Evolutionary conservation across 2,888 invertebrate species (phyloP), one percentile per base, ranked within the genome.

Genomic region (Drosophila bunnanda): DNA sequence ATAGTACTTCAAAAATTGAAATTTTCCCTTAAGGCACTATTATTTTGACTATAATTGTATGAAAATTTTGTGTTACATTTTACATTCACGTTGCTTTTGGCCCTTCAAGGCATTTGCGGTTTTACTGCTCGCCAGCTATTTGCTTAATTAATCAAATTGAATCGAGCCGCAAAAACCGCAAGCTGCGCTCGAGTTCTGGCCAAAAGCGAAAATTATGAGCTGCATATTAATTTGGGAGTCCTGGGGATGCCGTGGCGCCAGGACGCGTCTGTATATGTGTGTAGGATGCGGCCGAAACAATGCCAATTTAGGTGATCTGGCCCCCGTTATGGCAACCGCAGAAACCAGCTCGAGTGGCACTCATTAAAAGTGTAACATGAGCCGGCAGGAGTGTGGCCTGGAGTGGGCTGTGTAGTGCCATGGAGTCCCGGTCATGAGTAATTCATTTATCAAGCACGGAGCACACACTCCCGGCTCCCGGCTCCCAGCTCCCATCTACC

Each of bases 281-380:
- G 28, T 5, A 17, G 48, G 48, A 20, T 48, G 13, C 17, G 55
- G 54, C 50, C 62, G 53, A 72, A 84, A 88, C 86, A 89, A 85
- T 88, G 82, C 48, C 72, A 76, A 76, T 74, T 70, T 64, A 61
- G 75, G 79, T 54, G 81, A 65, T 34, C 28, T 34, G 20, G n/a
- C 43, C 50, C 22, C 28, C 34, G 48, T 52, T 48, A 25, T 58
- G 58, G 53, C 60, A 54, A 48, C 56, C 82, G 79, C 85, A 74
- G 66, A 75, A 85, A 76, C 77, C 67, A 69, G 89, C 88, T 79
- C 72, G 74, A 73, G 86, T 77, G 86, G 83, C 86, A 75, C 88
- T 84, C 83, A 89, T 89, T 89, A 89, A 89, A 82, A 82, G 75
- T 76, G 88, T 76, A 88, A 82, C 67, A 84, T 62, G 86, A 80